Conservation (phyloP, 2,888 invertebrate species). For the Neuroscelio doddi region DNA sequence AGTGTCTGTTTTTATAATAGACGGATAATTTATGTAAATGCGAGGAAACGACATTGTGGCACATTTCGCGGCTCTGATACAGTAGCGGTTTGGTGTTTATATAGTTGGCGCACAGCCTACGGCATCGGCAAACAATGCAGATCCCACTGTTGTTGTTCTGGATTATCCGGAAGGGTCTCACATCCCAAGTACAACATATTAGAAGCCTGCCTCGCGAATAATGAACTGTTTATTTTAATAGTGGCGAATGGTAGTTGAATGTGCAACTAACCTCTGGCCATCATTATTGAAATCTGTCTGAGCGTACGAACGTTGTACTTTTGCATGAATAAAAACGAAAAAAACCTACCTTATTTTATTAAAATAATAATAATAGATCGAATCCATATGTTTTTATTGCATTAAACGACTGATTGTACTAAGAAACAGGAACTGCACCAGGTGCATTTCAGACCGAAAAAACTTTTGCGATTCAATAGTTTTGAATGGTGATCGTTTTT, state of each 20-base stretch:
- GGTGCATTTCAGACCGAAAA: neutral
- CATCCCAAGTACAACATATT: slow-evolving; percentile 59
- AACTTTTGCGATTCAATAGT: too few species aligned
- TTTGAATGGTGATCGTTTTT: too few species aligned
- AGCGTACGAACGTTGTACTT: slow-evolving; percentile 25
- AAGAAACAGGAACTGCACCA: too few species aligned
- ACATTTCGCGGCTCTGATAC: slow-evolving; percentile 21
- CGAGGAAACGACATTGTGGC: slow-evolving; percentile 46
- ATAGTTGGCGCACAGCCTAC: slow-evolving; percentile 56
- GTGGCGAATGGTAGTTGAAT: slow-evolving; percentile 56
- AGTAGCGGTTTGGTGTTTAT: slow-evolving; percentile 51
- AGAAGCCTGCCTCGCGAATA: slow-evolving; percentile 54
- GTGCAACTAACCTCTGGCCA: slow-evolving; percentile 50
- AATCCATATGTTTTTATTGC: too few species aligned
- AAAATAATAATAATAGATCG: neutral
- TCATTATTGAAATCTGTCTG: slow-evolving; percentile 8
- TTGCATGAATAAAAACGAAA: slow-evolving; percentile 20
- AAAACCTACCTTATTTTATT: neutral
- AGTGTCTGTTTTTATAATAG: slow-evolving; percentile 20
- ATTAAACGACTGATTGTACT: too few species aligned
- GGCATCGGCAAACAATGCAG: slow-evolving; percentile 44
- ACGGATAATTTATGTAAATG: slow-evolving; percentile 54
- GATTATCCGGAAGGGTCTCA: slow-evolving; percentile 62
- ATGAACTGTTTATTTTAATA: slow-evolving; percentile 68
- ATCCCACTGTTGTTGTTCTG: slow-evolving; percentile 62